Percentiles rank a stretch among this genome's conserved stretches.
These are phyloP conservation scores for Carollia perspicillata DNA, from an alignment of 2,113 vertebrate genomes.

Conservation along the genomic window DNA sequence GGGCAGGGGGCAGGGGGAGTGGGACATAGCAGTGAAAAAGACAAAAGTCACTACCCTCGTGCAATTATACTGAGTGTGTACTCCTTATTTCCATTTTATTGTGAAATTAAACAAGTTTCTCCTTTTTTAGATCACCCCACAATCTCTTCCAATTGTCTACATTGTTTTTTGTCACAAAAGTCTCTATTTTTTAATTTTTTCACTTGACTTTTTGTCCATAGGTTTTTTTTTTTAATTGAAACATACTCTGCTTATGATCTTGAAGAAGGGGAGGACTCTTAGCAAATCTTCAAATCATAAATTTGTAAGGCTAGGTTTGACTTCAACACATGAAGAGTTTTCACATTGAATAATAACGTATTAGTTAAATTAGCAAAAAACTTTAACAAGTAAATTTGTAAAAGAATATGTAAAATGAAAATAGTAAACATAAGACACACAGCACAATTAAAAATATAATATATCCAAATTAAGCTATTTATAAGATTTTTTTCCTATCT, in stretches of 20 bases:
- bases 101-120: not conserved
- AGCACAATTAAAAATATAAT: not conserved
- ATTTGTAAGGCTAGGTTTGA: not conserved
- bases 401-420: not conserved
- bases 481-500: not conserved
- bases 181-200: not conserved
- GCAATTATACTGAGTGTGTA: not conserved
- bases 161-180: not conserved
- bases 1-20: accelerated
- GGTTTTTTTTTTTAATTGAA: not conserved
- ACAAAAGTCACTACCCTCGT: not conserved
- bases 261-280: not conserved
- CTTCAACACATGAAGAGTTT: not conserved
- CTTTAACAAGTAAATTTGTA: not conserved
- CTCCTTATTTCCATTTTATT: not conserved
- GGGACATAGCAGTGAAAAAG: not conserved
- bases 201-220: not conserved
- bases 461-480: not conserved
- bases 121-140: not conserved
- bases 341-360: not conserved
- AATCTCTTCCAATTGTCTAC: not conserved
- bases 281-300: conserved; percentile 2
- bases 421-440: not conserved
- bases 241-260: not conserved
- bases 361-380: not conserved